Evolutionary conservation across 2,888 invertebrate species (phyloP).

Genomic region (Mimachlamys varia): DNA sequence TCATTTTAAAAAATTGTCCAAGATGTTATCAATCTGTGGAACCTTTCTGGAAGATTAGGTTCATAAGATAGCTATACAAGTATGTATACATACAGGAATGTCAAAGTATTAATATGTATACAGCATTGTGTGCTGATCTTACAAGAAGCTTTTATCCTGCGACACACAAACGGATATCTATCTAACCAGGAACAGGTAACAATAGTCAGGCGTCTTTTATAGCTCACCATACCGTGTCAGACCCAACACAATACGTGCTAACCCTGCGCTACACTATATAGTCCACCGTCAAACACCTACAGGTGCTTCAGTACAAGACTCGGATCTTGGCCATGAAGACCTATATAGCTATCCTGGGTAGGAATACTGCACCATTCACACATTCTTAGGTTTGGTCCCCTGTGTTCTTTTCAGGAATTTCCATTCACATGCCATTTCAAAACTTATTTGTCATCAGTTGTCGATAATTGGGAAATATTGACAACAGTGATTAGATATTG

Average conservation of each 20-base stretch:
- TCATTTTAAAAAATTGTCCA: too few relatives aligned
- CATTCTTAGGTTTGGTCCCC: not conserved
- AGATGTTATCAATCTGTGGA: not conserved
- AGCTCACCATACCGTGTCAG: not conserved
- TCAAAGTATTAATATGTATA: not conserved
- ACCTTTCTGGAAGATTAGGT: not conserved
- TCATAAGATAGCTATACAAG: too few relatives aligned
- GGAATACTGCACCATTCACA: not conserved
- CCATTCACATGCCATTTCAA: not conserved
- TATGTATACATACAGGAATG: too few relatives aligned
- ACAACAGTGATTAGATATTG: too few relatives aligned
- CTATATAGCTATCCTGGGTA: not conserved
- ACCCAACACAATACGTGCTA: not conserved
- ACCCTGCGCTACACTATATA: too few relatives aligned
- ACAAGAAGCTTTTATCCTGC: not conserved
- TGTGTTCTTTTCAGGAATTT: not conserved
- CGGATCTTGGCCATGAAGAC: not conserved
- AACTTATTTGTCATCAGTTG: not conserved
- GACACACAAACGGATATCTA: not conserved
- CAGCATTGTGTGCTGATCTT: not conserved
- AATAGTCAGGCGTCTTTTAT: not conserved
- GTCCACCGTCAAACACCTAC: not conserved
- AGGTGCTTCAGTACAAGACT: not conserved
- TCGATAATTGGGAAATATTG: too few relatives aligned
- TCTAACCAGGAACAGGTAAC: conserved; percentile 24